phyloP scores from a whole-genome alignment of 2,888 invertebrate species.

The Petrophora chlorosata region DNA sequence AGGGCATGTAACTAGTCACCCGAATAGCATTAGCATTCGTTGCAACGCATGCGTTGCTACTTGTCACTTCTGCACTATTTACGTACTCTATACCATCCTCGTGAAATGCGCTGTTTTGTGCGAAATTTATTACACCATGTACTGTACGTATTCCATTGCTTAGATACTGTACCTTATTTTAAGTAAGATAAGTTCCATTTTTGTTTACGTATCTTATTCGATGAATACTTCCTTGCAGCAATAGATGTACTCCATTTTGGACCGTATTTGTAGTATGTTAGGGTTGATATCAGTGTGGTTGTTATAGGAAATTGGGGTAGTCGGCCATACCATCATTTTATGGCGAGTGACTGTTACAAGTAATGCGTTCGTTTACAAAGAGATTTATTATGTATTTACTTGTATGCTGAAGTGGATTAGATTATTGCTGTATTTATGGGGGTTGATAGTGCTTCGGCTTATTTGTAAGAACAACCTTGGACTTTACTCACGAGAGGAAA shows the following conservation, averaged over 20 bases:
- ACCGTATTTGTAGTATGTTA: neutral
- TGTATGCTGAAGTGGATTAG: conserved; percentile 29
- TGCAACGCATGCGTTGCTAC: neutral
- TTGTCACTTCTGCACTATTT: conserved; percentile 25
- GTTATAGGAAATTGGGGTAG: conserved; percentile 36
- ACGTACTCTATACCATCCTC: conserved; percentile 37
- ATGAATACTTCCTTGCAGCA: too few species aligned
- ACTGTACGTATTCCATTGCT: conserved; percentile 21
- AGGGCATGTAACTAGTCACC: neutral
- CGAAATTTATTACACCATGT: conserved; percentile 57
- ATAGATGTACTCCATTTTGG: too few species aligned
- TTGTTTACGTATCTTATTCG: too few species aligned
- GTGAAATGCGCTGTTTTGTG: conserved; percentile 54
- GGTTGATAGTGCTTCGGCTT: neutral
- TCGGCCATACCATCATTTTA: conserved; percentile 39
- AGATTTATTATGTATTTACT: conserved; percentile 45
- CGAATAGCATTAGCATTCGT: neutral
- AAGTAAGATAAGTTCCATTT: neutral
- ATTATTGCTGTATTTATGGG: conserved; percentile 13
- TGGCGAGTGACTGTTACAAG: conserved; percentile 44
- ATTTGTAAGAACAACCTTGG: too few species aligned
- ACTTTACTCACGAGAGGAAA: too few species aligned
- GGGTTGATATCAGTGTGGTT: neutral
- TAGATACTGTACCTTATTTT: conserved; percentile 13
- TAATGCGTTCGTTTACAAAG: conserved; percentile 46